Evolutionary conservation across 2,113 vertebrate species (phyloP).

Genomic region (Notechis scutatus): DNA sequence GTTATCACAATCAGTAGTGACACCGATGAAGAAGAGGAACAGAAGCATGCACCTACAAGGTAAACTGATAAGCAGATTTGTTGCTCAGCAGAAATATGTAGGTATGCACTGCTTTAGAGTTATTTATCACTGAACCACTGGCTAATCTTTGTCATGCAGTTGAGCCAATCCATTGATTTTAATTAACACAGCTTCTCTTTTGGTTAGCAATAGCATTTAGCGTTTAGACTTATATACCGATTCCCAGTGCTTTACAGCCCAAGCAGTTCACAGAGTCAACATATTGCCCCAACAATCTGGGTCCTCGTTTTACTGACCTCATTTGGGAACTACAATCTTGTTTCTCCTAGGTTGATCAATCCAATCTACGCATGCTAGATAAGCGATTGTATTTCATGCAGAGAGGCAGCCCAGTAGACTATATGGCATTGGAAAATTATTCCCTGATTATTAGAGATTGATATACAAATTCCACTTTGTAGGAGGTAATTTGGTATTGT

Average conservation of each 20-base stretch:
- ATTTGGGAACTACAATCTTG: not conserved
- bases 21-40: conserved; percentile 95
- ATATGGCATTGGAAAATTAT: not conserved
- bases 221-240: too few species aligned
- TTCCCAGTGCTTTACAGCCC: too few species aligned
- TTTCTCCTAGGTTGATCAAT: not conserved
- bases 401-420: not conserved
- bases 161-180: not conserved
- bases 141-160: not conserved
- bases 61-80: conserved; percentile 47
- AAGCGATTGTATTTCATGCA: not conserved
- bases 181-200: not conserved
- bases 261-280: too few species aligned
- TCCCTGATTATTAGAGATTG: not conserved
- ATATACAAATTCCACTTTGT: not conserved
- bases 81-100: not conserved
- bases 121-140: not conserved
- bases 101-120: not conserved
- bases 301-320: not conserved
- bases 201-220: too few species aligned
- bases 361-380: not conserved
- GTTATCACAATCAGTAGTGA: conserved; percentile 99
- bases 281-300: too few species aligned
- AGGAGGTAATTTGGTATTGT: not conserved
- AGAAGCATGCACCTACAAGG: conserved; percentile 89